These are phyloP conservation scores for Eilema caniola DNA, from an alignment of 2,888 invertebrate genomes.

Conservation along the genomic window DNA sequence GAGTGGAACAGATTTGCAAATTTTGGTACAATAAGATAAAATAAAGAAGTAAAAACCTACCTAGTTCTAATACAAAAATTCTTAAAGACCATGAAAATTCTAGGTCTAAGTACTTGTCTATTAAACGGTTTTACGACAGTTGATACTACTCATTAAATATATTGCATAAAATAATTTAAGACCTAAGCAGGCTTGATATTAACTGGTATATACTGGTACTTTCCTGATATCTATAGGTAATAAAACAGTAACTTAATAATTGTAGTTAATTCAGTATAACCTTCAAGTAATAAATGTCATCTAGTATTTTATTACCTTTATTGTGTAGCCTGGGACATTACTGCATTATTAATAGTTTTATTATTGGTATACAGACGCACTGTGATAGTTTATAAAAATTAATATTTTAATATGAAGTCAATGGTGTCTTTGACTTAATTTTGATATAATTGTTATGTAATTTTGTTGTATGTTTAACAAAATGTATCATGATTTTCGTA, in stretches of 20 bases:
- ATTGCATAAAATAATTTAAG: background rate
- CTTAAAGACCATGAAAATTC: too few relatives aligned
- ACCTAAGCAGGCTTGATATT: background rate
- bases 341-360: constrained; percentile 30
- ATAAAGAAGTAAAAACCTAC: background rate
- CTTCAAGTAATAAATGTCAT: background rate
- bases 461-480: constrained; percentile 33
- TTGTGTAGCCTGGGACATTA: constrained; percentile 13
- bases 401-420: constrained; percentile 31
- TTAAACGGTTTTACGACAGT: background rate
- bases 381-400: constrained; percentile 73
- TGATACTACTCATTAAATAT: background rate
- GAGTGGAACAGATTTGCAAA: too few relatives aligned
- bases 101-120: background rate
- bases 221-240: background rate
- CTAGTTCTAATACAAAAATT: too few relatives aligned
- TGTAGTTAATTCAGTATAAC: background rate
- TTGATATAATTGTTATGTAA: constrained; percentile 16
- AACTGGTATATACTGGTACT: background rate
- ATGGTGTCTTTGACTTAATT: constrained; percentile 20
- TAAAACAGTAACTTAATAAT: background rate
- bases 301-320: background rate
- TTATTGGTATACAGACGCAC: constrained; percentile 64
- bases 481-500: constrained; percentile 27
- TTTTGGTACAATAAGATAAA: too few relatives aligned